phyloP scores from a whole-genome alignment of 2,888 invertebrate species.

The Chouioia cunea region DNA sequence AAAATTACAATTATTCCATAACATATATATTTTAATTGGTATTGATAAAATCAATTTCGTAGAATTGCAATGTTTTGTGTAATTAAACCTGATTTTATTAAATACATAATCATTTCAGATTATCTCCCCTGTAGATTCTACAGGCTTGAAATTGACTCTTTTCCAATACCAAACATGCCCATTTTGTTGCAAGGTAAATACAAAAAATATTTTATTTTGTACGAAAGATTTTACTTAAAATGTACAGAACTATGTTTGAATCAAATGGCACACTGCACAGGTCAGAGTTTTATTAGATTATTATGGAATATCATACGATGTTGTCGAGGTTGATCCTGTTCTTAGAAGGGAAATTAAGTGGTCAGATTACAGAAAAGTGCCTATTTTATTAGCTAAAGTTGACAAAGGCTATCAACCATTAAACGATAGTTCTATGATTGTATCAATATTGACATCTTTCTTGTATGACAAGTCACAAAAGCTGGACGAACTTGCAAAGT shows the following conservation, averaged over 20 bases:
- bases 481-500: slow-evolving; percentile 80
- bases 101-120: slow-evolving; percentile 70
- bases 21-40: not conserved
- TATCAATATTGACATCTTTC: slow-evolving; percentile 87
- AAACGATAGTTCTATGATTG: slow-evolving; percentile 93
- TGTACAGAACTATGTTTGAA: slow-evolving; percentile 12
- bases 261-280: slow-evolving; percentile 50
- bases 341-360: slow-evolving; percentile 91
- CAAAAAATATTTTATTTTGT: slow-evolving; percentile 9
- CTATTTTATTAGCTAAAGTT: slow-evolving; percentile 85
- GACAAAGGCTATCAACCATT: slow-evolving; percentile 85
- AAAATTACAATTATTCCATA: too few species aligned
- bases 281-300: slow-evolving; percentile 89
- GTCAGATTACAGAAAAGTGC: slow-evolving; percentile 95
- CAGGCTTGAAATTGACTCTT: slow-evolving; percentile 83
- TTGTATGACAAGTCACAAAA: slow-evolving; percentile 74
- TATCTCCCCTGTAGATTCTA: slow-evolving; percentile 74
- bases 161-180: slow-evolving; percentile 99
- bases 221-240: not conserved
- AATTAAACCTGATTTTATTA: slow-evolving; percentile 11
- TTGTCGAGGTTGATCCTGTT: slow-evolving; percentile 98
- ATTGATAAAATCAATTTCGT: slow-evolving; percentile 1
- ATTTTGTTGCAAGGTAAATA: slow-evolving; percentile 90
- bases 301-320: slow-evolving; percentile 92
- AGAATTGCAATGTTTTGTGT: not conserved